A percentile compares a stretch with the other conserved stretches of the same genome.
These are phyloP conservation scores for Sisyra terminalis DNA, from an alignment of 2,888 invertebrate species.

Conservation along the genomic window DNA sequence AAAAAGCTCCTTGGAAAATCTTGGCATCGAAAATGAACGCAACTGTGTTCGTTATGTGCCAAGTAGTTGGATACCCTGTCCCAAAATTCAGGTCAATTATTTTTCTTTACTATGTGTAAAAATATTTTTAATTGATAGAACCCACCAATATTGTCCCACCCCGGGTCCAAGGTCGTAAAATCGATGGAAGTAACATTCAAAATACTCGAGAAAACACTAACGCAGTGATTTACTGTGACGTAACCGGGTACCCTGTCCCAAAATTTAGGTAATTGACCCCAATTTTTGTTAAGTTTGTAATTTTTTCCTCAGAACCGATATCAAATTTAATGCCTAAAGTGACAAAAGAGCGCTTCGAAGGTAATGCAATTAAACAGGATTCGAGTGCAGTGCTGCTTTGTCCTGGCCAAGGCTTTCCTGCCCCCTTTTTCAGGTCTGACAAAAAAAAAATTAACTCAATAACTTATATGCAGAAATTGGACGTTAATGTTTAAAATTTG, in stretches of 20 bases:
- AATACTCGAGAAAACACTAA: constrained; percentile 28
- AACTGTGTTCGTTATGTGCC: constrained; percentile 45
- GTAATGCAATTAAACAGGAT: constrained; percentile 18
- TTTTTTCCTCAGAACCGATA: constrained; percentile 25
- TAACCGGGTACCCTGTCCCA: constrained; percentile 26
- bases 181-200: constrained; percentile 33
- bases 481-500: too few species aligned
- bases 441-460: too few species aligned
- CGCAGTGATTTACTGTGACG: constrained; percentile 38
- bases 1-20: constrained; percentile 25
- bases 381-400: constrained; percentile 22
- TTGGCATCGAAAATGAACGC: constrained; percentile 14
- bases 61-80: constrained; percentile 50
- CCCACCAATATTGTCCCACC: constrained; percentile 37
- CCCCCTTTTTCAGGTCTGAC: constrained; percentile 15
- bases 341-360: constrained; percentile 30
- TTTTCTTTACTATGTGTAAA: too few species aligned
- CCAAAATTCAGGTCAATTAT: constrained; percentile 50
- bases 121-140: neutral
- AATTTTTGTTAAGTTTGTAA: neutral
- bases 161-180: constrained; percentile 31
- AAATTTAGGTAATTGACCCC: constrained; percentile 22
- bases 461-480: too few species aligned
- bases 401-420: constrained; percentile 14
- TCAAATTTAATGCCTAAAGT: constrained; percentile 25